Evolutionary conservation across 2,888 invertebrate genomes (phyloP).

Genomic region (Priocnemis perturbator): DNA sequence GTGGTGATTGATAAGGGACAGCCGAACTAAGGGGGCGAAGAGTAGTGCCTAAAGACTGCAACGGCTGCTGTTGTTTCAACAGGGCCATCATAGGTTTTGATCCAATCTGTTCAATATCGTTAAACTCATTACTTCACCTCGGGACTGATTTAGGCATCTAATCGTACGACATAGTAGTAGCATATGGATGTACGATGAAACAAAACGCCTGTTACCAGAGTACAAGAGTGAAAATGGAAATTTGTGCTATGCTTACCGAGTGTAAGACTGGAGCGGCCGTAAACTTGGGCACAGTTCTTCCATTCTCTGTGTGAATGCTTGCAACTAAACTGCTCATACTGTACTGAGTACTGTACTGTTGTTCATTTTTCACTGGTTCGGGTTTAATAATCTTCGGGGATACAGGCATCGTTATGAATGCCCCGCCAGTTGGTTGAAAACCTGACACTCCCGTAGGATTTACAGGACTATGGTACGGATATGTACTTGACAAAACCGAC

Average conservation of each 20-base stretch:
- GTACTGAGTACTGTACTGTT: constrained; percentile 70
- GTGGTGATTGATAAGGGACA: constrained; percentile 67
- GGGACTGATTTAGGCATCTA: constrained; percentile 14
- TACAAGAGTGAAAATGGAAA: no score
- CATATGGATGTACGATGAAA: no score
- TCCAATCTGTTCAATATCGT: constrained; percentile 71
- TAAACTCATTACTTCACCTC: constrained; percentile 56
- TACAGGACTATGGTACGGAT: constrained; percentile 82
- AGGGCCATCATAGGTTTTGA: constrained; percentile 73
- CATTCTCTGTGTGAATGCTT: constrained; percentile 68
- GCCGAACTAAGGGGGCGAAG: constrained; percentile 67
- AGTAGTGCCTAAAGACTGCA: constrained; percentile 69
- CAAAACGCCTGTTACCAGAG: no score
- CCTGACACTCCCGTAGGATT: constrained; percentile 90
- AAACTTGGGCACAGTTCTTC: constrained; percentile 68
- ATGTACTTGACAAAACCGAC: constrained; percentile 75
- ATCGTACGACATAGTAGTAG: no score
- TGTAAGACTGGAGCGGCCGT: constrained; percentile 70
- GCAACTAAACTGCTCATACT: constrained; percentile 69
- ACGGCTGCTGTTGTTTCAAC: constrained; percentile 71
- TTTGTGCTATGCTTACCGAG: constrained; percentile 59
- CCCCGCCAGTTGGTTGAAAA: constrained; percentile 95
- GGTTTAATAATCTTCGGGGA: constrained; percentile 77
- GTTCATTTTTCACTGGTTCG: constrained; percentile 67
- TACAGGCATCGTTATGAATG: constrained; percentile 91